phyloP scores from a whole-genome alignment of 2,113 vertebrate genomes.

The Ancistrus triradiatus region DNA sequence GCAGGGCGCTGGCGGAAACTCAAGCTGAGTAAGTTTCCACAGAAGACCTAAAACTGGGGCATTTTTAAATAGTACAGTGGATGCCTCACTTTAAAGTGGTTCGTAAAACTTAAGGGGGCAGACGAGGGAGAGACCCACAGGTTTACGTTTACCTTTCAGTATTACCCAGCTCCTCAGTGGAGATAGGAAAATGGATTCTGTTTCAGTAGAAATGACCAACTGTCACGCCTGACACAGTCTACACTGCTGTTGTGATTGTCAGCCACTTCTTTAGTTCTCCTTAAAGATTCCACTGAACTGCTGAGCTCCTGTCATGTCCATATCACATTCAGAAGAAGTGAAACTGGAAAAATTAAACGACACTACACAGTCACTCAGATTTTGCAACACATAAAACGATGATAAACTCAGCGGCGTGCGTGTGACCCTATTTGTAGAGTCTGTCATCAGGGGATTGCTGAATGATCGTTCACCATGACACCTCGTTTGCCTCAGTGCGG shows the following conservation, averaged over 20 bases:
- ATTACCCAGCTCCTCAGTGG: background rate
- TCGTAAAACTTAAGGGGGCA: background rate
- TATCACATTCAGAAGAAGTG: background rate
- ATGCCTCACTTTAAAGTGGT: slow-evolving; percentile 18
- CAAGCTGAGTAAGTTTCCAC: no score
- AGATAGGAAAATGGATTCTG: background rate
- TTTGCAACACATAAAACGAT: background rate
- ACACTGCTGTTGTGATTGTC: background rate
- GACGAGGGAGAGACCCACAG: background rate
- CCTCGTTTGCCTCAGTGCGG: background rate
- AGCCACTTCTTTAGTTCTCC: no score
- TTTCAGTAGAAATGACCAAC: no score
- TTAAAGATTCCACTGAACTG: background rate
- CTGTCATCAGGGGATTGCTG: slow-evolving; percentile 26
- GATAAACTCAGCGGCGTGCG: background rate
- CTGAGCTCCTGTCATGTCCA: background rate
- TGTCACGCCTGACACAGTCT: no score
- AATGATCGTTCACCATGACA: background rate
- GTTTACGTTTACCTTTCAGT: background rate
- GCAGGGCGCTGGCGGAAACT: no score
- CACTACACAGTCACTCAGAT: background rate
- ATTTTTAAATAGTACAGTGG: slow-evolving; percentile 24
- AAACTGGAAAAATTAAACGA: slow-evolving; percentile 3
- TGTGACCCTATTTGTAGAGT: background rate
- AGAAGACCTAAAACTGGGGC: slow-evolving; percentile 39